Conservation (phyloP, 2,113 vertebrate species). For the Pachyramphus minor region DNA sequence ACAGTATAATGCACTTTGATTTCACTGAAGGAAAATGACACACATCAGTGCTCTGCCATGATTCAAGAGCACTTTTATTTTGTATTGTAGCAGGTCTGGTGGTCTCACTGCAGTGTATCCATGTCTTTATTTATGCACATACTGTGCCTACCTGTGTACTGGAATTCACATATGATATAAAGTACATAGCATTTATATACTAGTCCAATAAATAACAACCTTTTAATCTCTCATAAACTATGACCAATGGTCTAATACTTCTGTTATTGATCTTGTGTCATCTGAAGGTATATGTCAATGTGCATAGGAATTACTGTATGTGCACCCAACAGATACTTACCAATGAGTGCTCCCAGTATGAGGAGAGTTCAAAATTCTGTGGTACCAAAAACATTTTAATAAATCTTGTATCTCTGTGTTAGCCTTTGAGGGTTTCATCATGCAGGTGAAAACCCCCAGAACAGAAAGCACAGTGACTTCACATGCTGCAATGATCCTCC, state of each 20-base stretch:
- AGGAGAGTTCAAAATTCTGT: not conserved
- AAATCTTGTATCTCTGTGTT: not conserved
- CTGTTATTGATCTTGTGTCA: not conserved
- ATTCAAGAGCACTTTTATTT: not conserved
- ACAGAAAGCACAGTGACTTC: not conserved
- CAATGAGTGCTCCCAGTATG: not conserved
- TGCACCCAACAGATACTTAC: not conserved
- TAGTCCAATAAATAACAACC: not conserved
- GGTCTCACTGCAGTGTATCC: not conserved
- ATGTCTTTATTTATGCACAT: not conserved
- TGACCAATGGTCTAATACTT: not conserved
- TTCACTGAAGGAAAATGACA: not conserved
- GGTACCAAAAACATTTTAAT: not conserved
- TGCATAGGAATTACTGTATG: not conserved
- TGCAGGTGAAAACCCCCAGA: not conserved
- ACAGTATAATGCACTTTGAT: not conserved
- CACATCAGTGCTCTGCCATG: not conserved
- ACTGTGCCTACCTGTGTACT: not conserved
- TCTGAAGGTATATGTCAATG: not conserved
- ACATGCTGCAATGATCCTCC: not conserved
- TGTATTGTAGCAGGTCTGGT: not conserved
- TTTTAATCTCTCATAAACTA: not conserved
- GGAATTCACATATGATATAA: not conserved
- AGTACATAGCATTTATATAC: not conserved
- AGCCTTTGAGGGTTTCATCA: not conserved